Base-by-base conservation (phyloP, 2,113 vertebrate species). In the Actinemys pallida region DNA sequence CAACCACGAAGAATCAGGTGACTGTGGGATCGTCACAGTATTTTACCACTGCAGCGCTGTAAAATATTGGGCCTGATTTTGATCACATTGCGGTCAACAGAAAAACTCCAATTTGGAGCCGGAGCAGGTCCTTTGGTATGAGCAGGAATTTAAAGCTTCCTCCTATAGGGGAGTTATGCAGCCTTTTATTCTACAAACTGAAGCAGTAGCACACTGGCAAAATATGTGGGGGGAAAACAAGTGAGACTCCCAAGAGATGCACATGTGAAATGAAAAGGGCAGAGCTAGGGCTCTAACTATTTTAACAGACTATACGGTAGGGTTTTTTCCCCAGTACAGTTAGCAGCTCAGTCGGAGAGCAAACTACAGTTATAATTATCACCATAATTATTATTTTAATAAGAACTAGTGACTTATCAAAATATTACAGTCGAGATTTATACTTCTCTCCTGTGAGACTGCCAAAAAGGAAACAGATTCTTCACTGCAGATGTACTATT, bases 361-460 rank as follows among this genome's bases (percentile, higher is more conserved):
- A 96, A 97, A 54, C 87, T n/a, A 8, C 82, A 94, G 96, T 92
- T 94, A 89, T 93, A 97, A 97, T 98, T 96, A 98, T 86, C 25
- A 1, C 87, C 59, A 29, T 98, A 97, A 98, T 98, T 97, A 98
- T 94, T 97, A 97, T 98, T 98, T 98, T 98, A 98, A 98, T 97
- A 97, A 79, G 93, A 97, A 97, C 89, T 95, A 95, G 95, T 69
- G 94, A 95, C 95, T 95, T 97, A 97, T 95, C 97, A 97, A 97
- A 98, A 98, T 96, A 98, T 93, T 96, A 82, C 90, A 0, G 88
- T 83, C 54, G 87, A 84, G 83, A 62, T 80, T 93, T 78, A 90
- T 87, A 92, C 72, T 19, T 97, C 84, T 81, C 84, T 45, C 47
- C 91, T 83, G 89, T 57, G 78, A 84, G 90, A 6, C 92, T 89